Conservation (phyloP, 92 coral and sea anemone species). For the Plumapathes pennacea region DNA sequence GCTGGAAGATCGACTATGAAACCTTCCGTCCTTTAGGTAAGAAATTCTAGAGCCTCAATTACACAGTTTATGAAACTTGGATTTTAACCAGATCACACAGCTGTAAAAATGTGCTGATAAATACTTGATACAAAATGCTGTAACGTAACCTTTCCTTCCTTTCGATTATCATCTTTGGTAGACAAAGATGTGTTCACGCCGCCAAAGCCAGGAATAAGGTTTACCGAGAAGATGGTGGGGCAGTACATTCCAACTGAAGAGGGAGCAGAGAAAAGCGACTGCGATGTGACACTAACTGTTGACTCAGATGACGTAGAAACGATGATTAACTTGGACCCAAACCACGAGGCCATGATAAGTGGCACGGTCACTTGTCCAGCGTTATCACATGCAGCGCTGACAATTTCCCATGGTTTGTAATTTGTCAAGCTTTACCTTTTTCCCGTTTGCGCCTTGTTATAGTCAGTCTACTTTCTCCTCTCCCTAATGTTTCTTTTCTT, state of each 20-base stretch:
- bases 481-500: too few relatives aligned
- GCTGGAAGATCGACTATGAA: conserved; percentile 50
- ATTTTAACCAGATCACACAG: too few relatives aligned
- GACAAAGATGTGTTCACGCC: conserved; percentile 18
- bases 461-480: too few relatives aligned
- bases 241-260: conserved; percentile 4
- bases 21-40: conserved; percentile 41
- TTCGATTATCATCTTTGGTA: conserved; percentile 4
- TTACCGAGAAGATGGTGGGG: conserved; percentile 56
- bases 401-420: conserved; percentile 28
- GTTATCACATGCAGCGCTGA: conserved; percentile 24
- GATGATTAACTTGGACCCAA: conserved; percentile 38
- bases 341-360: conserved; percentile 29
- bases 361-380: conserved; percentile 48
- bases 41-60: too few relatives aligned
- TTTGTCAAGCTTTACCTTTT: too few relatives aligned
- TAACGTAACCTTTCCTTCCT: not conserved
- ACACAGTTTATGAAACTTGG: too few relatives aligned
- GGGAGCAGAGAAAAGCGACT: not conserved
- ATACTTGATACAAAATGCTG: not conserved
- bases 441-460: too few relatives aligned
- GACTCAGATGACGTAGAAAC: conserved; percentile 47
- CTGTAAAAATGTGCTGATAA: too few relatives aligned
- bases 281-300: conserved; percentile 37
- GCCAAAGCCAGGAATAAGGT: conserved; percentile 42